These are phyloP conservation scores for Drosophila buzzatii DNA, from an alignment of 2,888 invertebrate species.

Conservation along the genomic window DNA sequence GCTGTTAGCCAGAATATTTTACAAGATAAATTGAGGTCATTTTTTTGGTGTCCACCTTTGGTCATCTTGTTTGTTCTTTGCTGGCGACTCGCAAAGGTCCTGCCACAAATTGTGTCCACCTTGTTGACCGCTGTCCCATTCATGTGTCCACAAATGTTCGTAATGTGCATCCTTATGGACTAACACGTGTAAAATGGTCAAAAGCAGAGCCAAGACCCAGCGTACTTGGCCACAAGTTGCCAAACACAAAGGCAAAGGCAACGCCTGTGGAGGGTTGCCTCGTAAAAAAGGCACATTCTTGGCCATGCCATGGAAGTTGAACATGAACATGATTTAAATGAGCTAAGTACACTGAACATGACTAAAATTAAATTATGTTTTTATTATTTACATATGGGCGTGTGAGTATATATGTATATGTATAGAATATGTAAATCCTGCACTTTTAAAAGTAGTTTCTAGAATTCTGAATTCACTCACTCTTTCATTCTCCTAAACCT, in stretches of 20 bases:
- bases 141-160: constrained; percentile 81
- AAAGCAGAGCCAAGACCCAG: constrained; percentile 37
- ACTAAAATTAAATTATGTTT: background rate
- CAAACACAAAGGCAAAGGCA: background rate
- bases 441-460: no score
- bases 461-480: no score
- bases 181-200: constrained; percentile 74
- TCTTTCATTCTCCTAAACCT: no score
- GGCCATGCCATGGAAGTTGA: constrained; percentile 13
- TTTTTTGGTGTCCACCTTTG: constrained; percentile 76
- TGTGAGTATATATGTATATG: no score
- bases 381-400: no score
- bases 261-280: constrained; percentile 9
- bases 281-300: constrained; percentile 19
- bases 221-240: constrained; percentile 19
- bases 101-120: constrained; percentile 75
- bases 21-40: constrained; percentile 85
- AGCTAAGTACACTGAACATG: constrained; percentile 30
- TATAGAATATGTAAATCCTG: no score
- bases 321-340: constrained; percentile 55
- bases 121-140: constrained; percentile 74
- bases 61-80: constrained; percentile 52
- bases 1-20: constrained; percentile 41
- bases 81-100: constrained; percentile 54
- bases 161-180: constrained; percentile 82